Evolutionary conservation across 2,888 invertebrate species (phyloP), one percentile per base, ranked within the genome.

Genomic region (Chrysotoxum bicinctum): DNA sequence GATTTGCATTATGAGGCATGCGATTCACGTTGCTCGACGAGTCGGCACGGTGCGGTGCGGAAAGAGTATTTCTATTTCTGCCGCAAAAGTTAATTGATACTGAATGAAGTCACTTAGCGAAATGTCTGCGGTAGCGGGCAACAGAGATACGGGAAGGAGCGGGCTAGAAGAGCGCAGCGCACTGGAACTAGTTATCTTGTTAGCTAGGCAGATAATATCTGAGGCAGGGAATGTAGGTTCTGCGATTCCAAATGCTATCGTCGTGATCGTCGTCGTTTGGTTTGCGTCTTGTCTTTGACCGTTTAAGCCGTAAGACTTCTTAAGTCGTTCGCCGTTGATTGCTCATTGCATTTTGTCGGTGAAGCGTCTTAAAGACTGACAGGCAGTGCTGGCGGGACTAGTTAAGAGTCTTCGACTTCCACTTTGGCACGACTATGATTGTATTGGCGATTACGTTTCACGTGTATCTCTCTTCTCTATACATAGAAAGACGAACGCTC

Each of bases 41-140:
- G 3, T 48, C 12, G 56, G 62, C 14, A 26, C 14, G 23, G 50
- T 50, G 52, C 4, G 32, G 73, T 21, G 26, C 19, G n/a, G 60
- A 37, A 43, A 5, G 72, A 48, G 48, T 60, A 69, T 85, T 76
- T 76, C 85, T 81, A 85, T 85, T 85, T 85, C 73, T 85, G 77
- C 85, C 81, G 85, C 85, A 85, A 89, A 89, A 90, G 89, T 89
- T 90, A 90, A 90, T 90, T 91, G 90, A 91, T 90, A 90, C 90
- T 89, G 90, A 90, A 90, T 91, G 90, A 89, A 91, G 90, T 90
- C 91, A 90, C 90, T 91, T 90, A 90, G 90, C 89, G 89, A 87
- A 88, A 70, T 72, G 85, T 83, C 74, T 70, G 88, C 88, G 88
- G 88, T 89, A 88, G 88, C 64, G 64, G 26, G 62, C n/a, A 30